These are phyloP conservation scores for Porites lobata DNA, from an alignment of 92 coral and sea anemone species.

Conservation along the genomic window DNA sequence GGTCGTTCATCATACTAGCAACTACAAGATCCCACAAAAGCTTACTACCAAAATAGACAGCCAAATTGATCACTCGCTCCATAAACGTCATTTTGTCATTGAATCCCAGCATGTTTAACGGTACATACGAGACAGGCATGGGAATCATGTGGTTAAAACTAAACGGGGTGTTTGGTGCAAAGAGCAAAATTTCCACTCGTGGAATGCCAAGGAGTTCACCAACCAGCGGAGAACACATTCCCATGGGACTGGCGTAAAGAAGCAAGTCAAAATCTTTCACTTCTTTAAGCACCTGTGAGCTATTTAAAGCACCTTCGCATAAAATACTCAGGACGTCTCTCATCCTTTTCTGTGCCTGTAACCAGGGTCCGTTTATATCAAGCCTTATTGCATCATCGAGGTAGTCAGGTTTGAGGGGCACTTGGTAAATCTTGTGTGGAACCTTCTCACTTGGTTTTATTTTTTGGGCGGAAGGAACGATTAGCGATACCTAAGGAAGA, in stretches of 20 bases:
- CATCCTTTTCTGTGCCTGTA: neutral
- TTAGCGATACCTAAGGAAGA: conserved; percentile 25
- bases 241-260: conserved; percentile 17
- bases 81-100: conserved; percentile 61
- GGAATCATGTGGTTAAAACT: neutral
- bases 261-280: conserved; percentile 53
- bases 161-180: conserved; percentile 9
- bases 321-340: neutral
- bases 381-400: neutral
- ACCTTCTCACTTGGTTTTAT: conserved; percentile 39
- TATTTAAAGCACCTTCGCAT: conserved; percentile 48
- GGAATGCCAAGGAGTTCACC: conserved; percentile 52
- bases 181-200: conserved; percentile 49
- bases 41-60: neutral
- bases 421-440: conserved; percentile 59
- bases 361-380: neutral
- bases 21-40: neutral
- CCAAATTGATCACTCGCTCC: conserved; percentile 54
- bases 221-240: conserved; percentile 33
- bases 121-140: conserved; percentile 59
- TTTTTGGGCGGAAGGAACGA: conserved; percentile 45
- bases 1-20: neutral
- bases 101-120: conserved; percentile 24
- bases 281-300: conserved; percentile 36
- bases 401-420: conserved; percentile 33